Evolutionary conservation across 2,888 invertebrate genomes (phyloP).

Genomic region (Branchellion lobata): DNA sequence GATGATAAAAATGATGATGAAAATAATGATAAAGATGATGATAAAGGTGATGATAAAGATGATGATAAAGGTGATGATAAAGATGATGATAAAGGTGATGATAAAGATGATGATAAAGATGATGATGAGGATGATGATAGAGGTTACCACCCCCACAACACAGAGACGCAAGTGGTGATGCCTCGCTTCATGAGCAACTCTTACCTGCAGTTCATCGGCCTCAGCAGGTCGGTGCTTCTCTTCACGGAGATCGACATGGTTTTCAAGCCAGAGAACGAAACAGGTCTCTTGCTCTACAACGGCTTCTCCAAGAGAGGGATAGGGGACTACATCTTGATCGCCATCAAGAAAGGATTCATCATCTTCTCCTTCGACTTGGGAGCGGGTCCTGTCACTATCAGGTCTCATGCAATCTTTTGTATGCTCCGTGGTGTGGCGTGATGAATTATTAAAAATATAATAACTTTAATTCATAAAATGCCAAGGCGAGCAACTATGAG

Average conservation of each 20-base stretch:
- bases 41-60: too few relatives aligned
- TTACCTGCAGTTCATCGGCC: constrained; percentile 80
- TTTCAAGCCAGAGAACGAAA: constrained; percentile 72
- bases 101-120: too few relatives aligned
- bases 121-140: too few relatives aligned
- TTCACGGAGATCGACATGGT: constrained; percentile 87
- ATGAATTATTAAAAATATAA: too few relatives aligned
- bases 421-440: too few relatives aligned
- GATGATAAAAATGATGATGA: too few relatives aligned
- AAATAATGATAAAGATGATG: too few relatives aligned
- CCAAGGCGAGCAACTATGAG: too few relatives aligned
- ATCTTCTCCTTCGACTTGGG: constrained; percentile 88
- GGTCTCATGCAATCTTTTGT: constrained; percentile 65
- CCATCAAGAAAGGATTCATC: constrained; percentile 76
- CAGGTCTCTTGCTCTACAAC: constrained; percentile 76
- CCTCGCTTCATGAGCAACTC: constrained; percentile 92
- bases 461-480: too few relatives aligned
- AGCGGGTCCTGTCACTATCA: constrained; percentile 80
- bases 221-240: constrained; percentile 80
- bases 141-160: too few relatives aligned
- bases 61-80: too few relatives aligned
- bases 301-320: constrained; percentile 81
- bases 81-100: too few relatives aligned
- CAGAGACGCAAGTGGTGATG: constrained; percentile 64
- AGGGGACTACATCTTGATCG: constrained; percentile 84